Base-by-base conservation (phyloP, 2,797 vertebrate species). In the Antrozous pallidus region DNA sequence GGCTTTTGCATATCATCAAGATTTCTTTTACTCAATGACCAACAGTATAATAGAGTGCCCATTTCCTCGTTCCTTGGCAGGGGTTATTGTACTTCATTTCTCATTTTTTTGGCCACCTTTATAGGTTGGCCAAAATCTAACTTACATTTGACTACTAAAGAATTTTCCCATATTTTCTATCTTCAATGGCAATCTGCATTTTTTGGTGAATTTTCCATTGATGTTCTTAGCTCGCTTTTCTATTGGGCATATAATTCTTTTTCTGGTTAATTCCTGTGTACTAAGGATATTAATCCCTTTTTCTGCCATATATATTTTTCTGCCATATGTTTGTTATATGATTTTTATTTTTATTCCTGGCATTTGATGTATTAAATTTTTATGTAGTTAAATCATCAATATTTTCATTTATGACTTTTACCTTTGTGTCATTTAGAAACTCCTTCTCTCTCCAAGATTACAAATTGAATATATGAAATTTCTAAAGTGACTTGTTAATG, bases 351-450 rank as follows among this genome's bases (percentile, higher is more conserved):
- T 81, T 61, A 71, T 86, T 87, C 78, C 42, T 88, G 36, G 51
- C 7, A 75, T 63, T 54, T 71, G 40, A 81, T 67, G 14, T 70
- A 65, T 87, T 82, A 70, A 47, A 42, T 63, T 78, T 81, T 86
- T 88, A 71, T 56, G 5, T 69, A 69, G 38, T 69, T 91, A 79
- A 80, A 47, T 81, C 56, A 79, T 85, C 49, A 84, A 10, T 77
- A 70, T 80, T 88, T 81, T 93, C 81, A 85, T 67, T 94, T 92
- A 73, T 61, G 49, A 69, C 65, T 93, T 95, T 74, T 78, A 61
- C 56, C 74, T 95, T 94, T 93, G 65, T 42, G 36, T 73, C 51
- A 92, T 45, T 95, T 88, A 95, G 90, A 96, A 88, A 83, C 78
- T 79, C 26, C 81, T 90, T 84, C 28, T 88, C 20, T 75, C 54